Conservation (phyloP, 2,113 vertebrate species). For the Colinus virginianus region DNA sequence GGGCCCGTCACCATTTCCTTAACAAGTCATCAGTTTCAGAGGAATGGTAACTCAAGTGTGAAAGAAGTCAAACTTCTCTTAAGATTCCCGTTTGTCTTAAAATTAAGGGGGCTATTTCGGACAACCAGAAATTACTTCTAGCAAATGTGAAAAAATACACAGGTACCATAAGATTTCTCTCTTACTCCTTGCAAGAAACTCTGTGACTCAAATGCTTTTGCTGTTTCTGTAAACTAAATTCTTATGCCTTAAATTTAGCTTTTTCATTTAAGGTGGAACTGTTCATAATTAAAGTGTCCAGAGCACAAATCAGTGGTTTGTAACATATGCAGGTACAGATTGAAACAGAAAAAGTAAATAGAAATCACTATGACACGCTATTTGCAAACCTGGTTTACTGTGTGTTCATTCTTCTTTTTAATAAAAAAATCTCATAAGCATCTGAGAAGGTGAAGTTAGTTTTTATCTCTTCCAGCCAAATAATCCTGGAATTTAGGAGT, state of each 20-base stretch:
- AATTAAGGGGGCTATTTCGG: background rate
- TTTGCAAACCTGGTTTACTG: background rate
- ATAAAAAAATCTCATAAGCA: background rate
- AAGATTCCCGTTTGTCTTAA: background rate
- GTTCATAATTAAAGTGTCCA: background rate
- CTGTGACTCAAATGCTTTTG: background rate
- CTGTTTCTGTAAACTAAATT: background rate
- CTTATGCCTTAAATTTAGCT: background rate
- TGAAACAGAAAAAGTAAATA: background rate
- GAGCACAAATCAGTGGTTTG: background rate
- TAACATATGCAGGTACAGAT: background rate
- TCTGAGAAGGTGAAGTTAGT: background rate
- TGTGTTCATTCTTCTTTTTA: background rate
- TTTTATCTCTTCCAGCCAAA: background rate
- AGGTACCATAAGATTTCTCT: background rate
- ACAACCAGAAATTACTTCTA: background rate
- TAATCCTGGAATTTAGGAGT: background rate
- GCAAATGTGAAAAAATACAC: background rate
- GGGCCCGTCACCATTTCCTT: background rate
- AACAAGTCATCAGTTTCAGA: slow-evolving; percentile 28
- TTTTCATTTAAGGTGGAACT: background rate
- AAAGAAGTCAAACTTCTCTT: background rate
- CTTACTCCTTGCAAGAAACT: background rate
- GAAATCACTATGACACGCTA: background rate
- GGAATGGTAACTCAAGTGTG: background rate